A percentile compares a stretch with the other conserved stretches of the same genome.
phyloP scores from a whole-genome alignment of 2,888 invertebrate species.

The Archips crataeganus region DNA sequence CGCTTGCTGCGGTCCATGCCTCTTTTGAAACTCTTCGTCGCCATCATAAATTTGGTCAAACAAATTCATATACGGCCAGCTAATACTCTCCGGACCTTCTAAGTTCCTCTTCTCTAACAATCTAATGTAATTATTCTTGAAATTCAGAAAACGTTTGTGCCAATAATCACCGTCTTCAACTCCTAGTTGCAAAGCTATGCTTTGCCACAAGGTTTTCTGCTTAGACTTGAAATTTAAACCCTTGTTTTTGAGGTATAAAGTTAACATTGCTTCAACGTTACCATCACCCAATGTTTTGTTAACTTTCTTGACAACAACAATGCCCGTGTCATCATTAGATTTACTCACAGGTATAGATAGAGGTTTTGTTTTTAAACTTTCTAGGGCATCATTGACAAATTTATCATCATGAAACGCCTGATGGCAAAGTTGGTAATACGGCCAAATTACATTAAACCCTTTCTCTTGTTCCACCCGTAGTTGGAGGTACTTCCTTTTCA shows the following conservation, averaged over 20 bases:
- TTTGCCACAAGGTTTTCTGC: slow-evolving; percentile 71
- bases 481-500: slow-evolving; percentile 65
- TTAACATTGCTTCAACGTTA: slow-evolving; percentile 69
- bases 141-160: slow-evolving; percentile 76
- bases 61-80: slow-evolving; percentile 73
- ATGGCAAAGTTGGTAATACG: slow-evolving; percentile 65
- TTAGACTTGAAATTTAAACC: slow-evolving; percentile 62
- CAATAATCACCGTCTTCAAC: slow-evolving; percentile 72
- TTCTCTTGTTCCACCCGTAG: slow-evolving; percentile 57
- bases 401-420: slow-evolving; percentile 71
- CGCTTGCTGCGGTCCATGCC: slow-evolving; percentile 47
- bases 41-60: slow-evolving; percentile 73
- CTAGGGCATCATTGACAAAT: slow-evolving; percentile 45
- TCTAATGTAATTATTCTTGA: slow-evolving; percentile 74
- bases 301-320: slow-evolving; percentile 57
- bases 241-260: slow-evolving; percentile 69
- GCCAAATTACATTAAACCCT: slow-evolving; percentile 62
- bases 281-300: slow-evolving; percentile 56
- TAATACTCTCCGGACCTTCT: slow-evolving; percentile 56
- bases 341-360: slow-evolving; percentile 4
- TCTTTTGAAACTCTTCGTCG: slow-evolving; percentile 68
- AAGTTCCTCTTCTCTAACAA: slow-evolving; percentile 64
- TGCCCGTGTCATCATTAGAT: slow-evolving; percentile 49
- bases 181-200: slow-evolving; percentile 71
- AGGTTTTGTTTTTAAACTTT: slow-evolving; percentile 15